Base-by-base conservation (phyloP, 1,140 invertebrate species). In the Aricia agestis region DNA sequence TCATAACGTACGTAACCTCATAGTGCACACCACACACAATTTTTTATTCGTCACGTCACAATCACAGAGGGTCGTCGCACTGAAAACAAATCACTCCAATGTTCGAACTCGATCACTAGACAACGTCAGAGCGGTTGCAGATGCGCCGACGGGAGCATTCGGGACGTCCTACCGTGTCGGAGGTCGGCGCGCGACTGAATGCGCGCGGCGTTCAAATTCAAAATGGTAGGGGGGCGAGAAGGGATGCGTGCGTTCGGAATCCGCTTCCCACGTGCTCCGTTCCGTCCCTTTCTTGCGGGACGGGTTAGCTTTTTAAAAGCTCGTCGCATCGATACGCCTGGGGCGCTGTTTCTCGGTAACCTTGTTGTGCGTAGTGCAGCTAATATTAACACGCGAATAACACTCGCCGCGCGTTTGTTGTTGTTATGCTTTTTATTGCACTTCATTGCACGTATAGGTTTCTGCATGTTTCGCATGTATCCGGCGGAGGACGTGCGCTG, bases 171-270 rank as follows among this genome's bases (percentile, higher is more conserved):
- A 73, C 85, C 87, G 75, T 73, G 72, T 65, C 81, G 82, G 79
- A 80, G 83, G 87, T 89, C 89, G 86, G 83, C 89, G 87, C 85
- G 87, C 86, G 86, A 89, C 87, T 89, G 81, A 79, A 69, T 87
- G 87, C 87, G 88, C 85, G 84, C 86, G 82, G 83, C 82, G 82
- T 80, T 73, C 69, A 76, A 72, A 74, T 67, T 74, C 67, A 52
- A 74, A 67, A 69, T 74, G 76, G 77, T 71, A 70, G 75, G 66
- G 71, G 75, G 69, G 61, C 72, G 72, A 78, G 78, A 77, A 78
- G 78, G 83, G 82, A 84, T 91, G 89, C 89, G 89, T 91, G 87
- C 86, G 86, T 87, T 86, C 86, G 89, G 87, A 91, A 91, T 91
- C 83, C 84, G 82, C 86, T 89, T 87, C 87, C 88, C 87, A 89